Evolutionary conservation across 2,113 vertebrate genomes (phyloP).

Genomic region (Toxotes chatareus): DNA sequence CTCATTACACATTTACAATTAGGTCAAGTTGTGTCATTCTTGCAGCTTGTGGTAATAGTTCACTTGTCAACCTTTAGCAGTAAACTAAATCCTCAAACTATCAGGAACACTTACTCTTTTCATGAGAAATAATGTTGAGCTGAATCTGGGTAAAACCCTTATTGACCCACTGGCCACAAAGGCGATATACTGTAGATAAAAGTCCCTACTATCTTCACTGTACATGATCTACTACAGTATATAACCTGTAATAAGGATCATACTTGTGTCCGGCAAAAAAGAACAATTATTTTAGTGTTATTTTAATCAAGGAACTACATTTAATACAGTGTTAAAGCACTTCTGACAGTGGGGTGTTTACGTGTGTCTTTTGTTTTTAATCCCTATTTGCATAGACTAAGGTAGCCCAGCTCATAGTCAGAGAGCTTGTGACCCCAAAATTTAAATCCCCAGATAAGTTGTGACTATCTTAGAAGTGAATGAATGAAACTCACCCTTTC

Average conservation of each 20-base stretch:
- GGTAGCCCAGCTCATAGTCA: neutral
- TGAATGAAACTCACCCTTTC: neutral
- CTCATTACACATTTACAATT: neutral
- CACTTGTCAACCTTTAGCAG: neutral
- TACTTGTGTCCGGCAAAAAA: neutral
- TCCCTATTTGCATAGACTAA: too few relatives aligned
- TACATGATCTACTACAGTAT: neutral
- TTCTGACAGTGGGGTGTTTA: too few relatives aligned
- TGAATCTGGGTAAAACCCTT: neutral
- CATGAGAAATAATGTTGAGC: too few relatives aligned
- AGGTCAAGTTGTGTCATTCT: neutral
- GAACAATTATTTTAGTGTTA: neutral
- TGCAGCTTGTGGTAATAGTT: neutral
- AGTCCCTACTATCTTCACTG: neutral
- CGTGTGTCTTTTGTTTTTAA: too few relatives aligned
- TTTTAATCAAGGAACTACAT: neutral
- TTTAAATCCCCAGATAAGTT: constrained; percentile 7
- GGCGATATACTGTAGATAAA: neutral
- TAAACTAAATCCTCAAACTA: constrained; percentile 1
- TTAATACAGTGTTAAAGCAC: neutral
- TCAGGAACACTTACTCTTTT: neutral
- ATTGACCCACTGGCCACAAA: constrained; percentile 13
- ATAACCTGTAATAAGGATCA: neutral
- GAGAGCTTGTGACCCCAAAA: neutral
- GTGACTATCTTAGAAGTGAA: neutral